A percentile compares a stretch with the other conserved stretches of the same genome.
These are phyloP conservation scores for Thinocorus orbignyianus DNA, from an alignment of 2,113 vertebrate genomes.

Conservation along the genomic window DNA sequence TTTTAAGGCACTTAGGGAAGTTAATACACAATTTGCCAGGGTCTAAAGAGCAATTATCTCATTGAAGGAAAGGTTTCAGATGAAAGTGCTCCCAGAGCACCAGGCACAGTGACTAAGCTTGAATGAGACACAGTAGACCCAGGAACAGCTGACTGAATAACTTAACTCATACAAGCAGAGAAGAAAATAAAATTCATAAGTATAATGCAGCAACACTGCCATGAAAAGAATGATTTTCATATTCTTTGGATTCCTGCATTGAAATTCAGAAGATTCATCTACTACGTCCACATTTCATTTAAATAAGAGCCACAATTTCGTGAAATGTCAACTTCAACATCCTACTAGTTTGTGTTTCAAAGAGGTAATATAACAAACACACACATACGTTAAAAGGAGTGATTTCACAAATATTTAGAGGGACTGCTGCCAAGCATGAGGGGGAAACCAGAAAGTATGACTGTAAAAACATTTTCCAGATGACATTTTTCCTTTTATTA, in stretches of 20 bases:
- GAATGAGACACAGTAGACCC: neutral
- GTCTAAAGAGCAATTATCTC: neutral
- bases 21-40: neutral
- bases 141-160: neutral
- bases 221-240: neutral
- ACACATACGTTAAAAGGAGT: rapidly evolving
- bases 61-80: neutral
- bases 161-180: neutral
- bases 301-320: neutral
- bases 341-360: neutral
- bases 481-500: neutral
- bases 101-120: neutral
- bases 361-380: neutral
- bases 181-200: neutral
- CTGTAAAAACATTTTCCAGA: neutral
- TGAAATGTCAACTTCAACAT: neutral
- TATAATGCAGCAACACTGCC: neutral
- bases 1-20: neutral
- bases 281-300: rapidly evolving
- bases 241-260: neutral
- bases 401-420: neutral
- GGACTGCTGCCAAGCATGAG: neutral
- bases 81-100: neutral
- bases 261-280: neutral
- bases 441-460: neutral